A percentile compares a stretch with the other conserved stretches of the same genome.
phyloP scores from a whole-genome alignment of 2,113 vertebrate genomes.

The Orycteropus afer region DNA sequence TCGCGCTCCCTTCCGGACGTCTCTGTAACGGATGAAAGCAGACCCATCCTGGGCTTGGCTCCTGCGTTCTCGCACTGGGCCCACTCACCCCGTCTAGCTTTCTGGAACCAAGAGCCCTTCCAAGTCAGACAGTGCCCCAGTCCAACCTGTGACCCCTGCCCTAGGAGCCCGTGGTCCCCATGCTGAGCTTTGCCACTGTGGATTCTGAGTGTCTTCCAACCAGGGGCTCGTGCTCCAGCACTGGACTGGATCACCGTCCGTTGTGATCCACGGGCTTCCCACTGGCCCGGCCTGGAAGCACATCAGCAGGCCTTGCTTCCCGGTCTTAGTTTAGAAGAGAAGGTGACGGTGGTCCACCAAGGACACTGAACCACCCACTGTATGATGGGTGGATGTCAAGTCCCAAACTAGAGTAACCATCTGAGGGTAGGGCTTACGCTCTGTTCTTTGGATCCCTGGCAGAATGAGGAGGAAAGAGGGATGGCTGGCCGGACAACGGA shows the following conservation, averaged over 20 bases:
- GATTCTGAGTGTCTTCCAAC: background rate
- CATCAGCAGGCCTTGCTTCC: too few relatives aligned
- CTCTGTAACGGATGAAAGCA: too few relatives aligned
- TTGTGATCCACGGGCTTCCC: too few relatives aligned
- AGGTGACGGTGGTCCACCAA: background rate
- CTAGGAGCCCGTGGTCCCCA: background rate
- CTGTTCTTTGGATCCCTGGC: background rate
- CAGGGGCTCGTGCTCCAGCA: too few relatives aligned
- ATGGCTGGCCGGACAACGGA: background rate
- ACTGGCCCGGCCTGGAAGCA: too few relatives aligned
- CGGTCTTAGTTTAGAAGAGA: too few relatives aligned
- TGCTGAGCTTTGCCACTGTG: background rate
- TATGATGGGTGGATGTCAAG: background rate
- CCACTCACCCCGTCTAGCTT: background rate
- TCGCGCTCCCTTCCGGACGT: background rate
- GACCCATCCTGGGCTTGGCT: background rate
- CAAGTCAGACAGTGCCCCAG: background rate
- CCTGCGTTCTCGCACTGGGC: background rate
- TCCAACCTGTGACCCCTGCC: background rate
- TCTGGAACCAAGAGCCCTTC: background rate
- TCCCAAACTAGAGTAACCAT: background rate
- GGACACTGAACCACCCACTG: background rate
- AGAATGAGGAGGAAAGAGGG: background rate
- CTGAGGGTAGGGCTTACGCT: background rate
- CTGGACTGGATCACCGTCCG: too few relatives aligned